These are phyloP conservation scores for Phortica okadai DNA, from an alignment of 2,888 invertebrate genomes.

Conservation along the genomic window DNA sequence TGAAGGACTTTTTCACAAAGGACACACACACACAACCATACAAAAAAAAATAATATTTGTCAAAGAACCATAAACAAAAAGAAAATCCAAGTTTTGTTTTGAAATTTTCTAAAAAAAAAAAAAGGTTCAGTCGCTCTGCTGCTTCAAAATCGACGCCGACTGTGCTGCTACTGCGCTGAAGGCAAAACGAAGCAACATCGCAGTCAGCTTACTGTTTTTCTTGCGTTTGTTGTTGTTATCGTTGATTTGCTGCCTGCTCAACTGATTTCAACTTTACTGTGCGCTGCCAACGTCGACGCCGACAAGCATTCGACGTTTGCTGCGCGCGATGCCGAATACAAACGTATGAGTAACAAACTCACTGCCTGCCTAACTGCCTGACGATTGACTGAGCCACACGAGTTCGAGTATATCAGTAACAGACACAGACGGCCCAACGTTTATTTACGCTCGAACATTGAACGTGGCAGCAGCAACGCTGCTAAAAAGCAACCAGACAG, in stretches of 20 bases:
- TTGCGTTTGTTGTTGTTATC: background rate
- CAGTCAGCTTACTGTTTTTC: background rate
- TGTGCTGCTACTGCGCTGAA: no score
- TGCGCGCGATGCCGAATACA: slow-evolving; percentile 1
- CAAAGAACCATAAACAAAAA: no score
- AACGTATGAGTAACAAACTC: slow-evolving; percentile 14
- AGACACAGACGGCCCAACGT: slow-evolving; percentile 63
- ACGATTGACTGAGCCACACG: slow-evolving; percentile 32
- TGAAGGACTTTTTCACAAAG: no score
- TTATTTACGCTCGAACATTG: slow-evolving; percentile 75
- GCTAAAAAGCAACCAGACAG: slow-evolving; percentile 25
- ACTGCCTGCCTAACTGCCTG: slow-evolving; percentile 44
- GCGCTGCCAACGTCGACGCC: background rate
- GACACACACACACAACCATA: no score
- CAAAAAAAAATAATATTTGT: no score
- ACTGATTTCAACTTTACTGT: slow-evolving; percentile 6
- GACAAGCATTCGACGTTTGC: background rate
- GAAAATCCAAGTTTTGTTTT: no score
- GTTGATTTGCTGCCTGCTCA: background rate
- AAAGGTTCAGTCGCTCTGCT: no score
- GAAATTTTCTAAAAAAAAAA: no score
- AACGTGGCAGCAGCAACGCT: slow-evolving; percentile 69
- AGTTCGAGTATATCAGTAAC: slow-evolving; percentile 68
- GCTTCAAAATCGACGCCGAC: no score
- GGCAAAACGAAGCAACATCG: background rate